These are phyloP conservation scores for Dromiciops gliroides DNA, from an alignment of 2,113 vertebrate genomes.

Conservation along the genomic window DNA sequence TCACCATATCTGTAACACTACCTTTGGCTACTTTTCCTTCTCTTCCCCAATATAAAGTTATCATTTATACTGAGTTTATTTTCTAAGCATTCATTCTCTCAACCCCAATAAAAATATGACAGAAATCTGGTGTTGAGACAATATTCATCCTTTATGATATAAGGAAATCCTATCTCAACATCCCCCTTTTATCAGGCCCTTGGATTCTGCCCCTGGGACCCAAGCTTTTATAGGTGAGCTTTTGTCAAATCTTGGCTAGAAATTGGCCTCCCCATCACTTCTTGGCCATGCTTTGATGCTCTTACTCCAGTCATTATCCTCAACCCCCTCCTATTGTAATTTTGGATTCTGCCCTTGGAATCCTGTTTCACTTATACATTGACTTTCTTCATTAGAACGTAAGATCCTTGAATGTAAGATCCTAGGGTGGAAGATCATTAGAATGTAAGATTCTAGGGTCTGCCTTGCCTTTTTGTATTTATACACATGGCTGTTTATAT, in stretches of 20 bases:
- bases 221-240: neutral
- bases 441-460: neutral
- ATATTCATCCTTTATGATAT: neutral
- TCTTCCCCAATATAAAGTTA: neutral
- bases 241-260: neutral
- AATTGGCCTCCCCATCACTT: neutral
- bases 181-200: neutral
- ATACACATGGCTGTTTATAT: neutral
- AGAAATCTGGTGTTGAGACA: conserved; percentile 15
- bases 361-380: neutral
- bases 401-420: neutral
- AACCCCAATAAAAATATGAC: conserved; percentile 3
- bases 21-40: conserved; percentile 1
- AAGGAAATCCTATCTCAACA: neutral
- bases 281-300: neutral
- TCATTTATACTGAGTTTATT: neutral
- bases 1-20: neutral
- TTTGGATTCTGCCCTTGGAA: neutral
- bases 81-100: conserved; percentile 30
- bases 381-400: neutral
- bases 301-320: neutral
- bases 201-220: neutral
- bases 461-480: neutral
- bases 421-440: neutral
- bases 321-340: neutral